Conservation (phyloP, 2,797 vertebrate genomes). For the Amblyopsis hoosieri region DNA sequence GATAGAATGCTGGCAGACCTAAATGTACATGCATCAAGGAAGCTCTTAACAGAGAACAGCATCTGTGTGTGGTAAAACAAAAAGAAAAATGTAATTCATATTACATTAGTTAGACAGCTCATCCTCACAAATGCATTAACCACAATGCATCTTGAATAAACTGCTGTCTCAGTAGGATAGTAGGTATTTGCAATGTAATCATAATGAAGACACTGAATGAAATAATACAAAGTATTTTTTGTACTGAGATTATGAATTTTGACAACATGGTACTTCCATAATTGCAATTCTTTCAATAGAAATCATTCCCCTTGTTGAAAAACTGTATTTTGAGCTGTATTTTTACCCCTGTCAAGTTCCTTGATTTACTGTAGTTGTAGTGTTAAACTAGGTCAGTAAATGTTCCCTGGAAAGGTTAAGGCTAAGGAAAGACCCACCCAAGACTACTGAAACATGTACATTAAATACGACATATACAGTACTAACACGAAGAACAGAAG, state of each 20-base stretch:
- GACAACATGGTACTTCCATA: too few species aligned
- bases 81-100: too few species aligned
- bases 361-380: not conserved
- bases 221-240: too few species aligned
- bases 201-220: too few species aligned
- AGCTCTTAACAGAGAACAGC: not conserved
- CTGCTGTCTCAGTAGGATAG: too few species aligned
- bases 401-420: not conserved
- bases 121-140: too few species aligned
- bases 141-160: too few species aligned
- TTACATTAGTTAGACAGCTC: not conserved
- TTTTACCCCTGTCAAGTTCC: not conserved
- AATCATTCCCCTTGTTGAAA: too few species aligned
- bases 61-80: not conserved
- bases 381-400: not conserved
- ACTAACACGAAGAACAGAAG: not conserved
- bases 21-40: not conserved
- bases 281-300: too few species aligned
- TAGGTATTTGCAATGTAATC: too few species aligned
- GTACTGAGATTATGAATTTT: too few species aligned
- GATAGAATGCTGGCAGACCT: too few species aligned
- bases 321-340: not conserved
- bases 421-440: slow-evolving; percentile 26
- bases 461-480: slow-evolving; percentile 5
- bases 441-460: slow-evolving; percentile 16